Evolutionary conservation across 1,140 invertebrate species (phyloP), one percentile per base, ranked within the genome.

Genomic region (Atta cephalotes): DNA sequence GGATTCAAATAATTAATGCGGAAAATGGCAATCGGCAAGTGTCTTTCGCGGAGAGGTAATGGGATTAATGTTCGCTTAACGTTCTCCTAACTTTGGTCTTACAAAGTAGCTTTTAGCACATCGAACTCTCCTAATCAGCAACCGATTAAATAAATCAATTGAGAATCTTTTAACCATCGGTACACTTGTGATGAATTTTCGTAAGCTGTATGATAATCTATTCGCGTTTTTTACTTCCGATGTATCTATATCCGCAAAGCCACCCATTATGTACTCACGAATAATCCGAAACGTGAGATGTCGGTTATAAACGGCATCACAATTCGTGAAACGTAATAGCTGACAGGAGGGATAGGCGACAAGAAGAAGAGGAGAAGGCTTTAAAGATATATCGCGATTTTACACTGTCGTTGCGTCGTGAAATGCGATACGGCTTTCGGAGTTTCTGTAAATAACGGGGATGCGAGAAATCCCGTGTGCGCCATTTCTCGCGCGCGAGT

Each of bases 331-430:
- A 74, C 25, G 80, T 74, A 74, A 76, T 84, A 74, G 79, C n/a
- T 53, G 63, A 16, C 39, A 62, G 25, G 35, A 14, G 58, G 3
- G 76, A 9, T 2, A 39, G 25, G 21, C 31, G 16, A 12, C n/a
- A 9, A 28, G 51, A 14, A 10, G 49, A 12, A 51, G 35, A 28
- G 7, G 10, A 18, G 39, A 21, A 56, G 31, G 18, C 25, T 87
- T 76, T 74, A 65, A 74, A 82, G 80, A 82, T 82, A 82, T 53
- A 82, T 82, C 80, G 80, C 80, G 68, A 82, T 82, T 82, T 82
- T 82, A 82, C 70, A 60, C 25, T 79, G 77, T 68, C 79, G 68
- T 72, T 72, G 51, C 53, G 68, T 18, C 56, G 53, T 62, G 68
- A 60, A 62, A 82, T 31, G 53, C 70, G 66, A 72, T 58, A 60